A percentile compares a stretch with the other conserved stretches of the same genome.
phyloP scores from a whole-genome alignment of 2,113 vertebrate genomes.

The Lethenteron camtschaticum region DNA sequence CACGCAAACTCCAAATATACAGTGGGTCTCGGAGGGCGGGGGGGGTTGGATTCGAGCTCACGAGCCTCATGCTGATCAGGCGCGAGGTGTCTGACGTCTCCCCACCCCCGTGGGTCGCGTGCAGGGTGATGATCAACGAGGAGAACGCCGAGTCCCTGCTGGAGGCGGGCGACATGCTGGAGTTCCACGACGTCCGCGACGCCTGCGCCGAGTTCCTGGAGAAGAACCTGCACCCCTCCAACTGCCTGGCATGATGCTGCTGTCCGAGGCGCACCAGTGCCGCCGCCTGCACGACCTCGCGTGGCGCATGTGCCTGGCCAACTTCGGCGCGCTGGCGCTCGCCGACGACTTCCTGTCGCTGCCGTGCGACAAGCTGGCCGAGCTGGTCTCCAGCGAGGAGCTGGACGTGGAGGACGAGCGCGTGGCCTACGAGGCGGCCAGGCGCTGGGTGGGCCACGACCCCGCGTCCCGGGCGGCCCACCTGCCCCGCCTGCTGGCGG shows the following conservation, averaged over 20 bases:
- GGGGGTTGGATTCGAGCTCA: no score
- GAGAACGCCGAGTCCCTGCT: constrained; percentile 74
- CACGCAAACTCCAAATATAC: no score
- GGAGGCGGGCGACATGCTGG: constrained; percentile 77
- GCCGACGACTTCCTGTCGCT: constrained; percentile 62
- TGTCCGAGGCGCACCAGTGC: constrained; percentile 80
- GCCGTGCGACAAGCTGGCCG: constrained; percentile 57
- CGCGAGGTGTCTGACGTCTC: no score
- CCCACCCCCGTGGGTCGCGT: no score
- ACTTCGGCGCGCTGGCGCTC: constrained; percentile 52
- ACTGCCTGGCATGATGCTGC: constrained; percentile 76
- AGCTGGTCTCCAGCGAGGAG: constrained; percentile 68
- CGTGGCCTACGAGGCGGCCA: constrained; percentile 50
- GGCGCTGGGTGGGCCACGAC: constrained; percentile 60
- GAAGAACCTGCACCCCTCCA: constrained; percentile 58
- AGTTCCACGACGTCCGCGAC: constrained; percentile 69
- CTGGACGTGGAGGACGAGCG: constrained; percentile 73
- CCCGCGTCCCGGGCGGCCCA: constrained; percentile 31
- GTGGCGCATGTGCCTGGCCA: constrained; percentile 70
- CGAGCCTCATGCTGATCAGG: no score
- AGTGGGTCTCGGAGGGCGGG: no score
- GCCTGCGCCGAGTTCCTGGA: constrained; percentile 71
- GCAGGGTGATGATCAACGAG: constrained; percentile 49
- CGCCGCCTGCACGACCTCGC: constrained; percentile 57
- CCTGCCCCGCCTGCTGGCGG: constrained; percentile 48